phyloP scores from a whole-genome alignment of 2,797 vertebrate species.

The Astyanax mexicanus region DNA sequence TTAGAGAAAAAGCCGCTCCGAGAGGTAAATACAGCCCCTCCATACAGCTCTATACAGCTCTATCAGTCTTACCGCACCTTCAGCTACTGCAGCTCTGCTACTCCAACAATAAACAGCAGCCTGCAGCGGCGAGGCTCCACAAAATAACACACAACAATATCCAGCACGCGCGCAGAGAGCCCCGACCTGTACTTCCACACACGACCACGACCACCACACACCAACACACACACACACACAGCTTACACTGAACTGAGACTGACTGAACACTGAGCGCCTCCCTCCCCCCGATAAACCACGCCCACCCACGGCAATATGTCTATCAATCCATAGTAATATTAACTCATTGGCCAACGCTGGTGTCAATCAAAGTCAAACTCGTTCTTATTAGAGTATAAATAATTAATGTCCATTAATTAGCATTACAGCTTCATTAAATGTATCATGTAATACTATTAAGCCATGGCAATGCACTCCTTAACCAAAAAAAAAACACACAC shows the following conservation, averaged over 20 bases:
- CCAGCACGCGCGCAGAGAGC: background rate
- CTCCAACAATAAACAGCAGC: background rate
- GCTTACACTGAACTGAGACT: background rate
- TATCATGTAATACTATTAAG: too few relatives aligned
- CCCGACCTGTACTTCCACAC: background rate
- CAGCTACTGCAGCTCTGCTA: background rate
- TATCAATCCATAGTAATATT: background rate
- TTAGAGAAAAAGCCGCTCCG: background rate
- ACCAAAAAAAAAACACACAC: too few relatives aligned
- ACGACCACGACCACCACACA: background rate
- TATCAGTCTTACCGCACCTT: background rate
- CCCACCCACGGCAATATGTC: constrained; percentile 26
- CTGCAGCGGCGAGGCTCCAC: background rate
- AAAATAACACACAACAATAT: background rate
- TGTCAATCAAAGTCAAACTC: constrained; percentile 18
- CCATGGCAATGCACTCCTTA: too few relatives aligned
- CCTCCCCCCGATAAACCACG: constrained; percentile 11
- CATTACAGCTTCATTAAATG: too few relatives aligned
- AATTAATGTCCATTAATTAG: too few relatives aligned
- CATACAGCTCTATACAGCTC: background rate
- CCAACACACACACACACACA: background rate
- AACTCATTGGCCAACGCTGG: constrained; percentile 15
- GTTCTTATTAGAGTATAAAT: background rate
- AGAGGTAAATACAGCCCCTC: background rate
- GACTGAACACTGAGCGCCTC: background rate